Conservation (phyloP, 2,113 vertebrate genomes). For the Labeo rohita region DNA sequence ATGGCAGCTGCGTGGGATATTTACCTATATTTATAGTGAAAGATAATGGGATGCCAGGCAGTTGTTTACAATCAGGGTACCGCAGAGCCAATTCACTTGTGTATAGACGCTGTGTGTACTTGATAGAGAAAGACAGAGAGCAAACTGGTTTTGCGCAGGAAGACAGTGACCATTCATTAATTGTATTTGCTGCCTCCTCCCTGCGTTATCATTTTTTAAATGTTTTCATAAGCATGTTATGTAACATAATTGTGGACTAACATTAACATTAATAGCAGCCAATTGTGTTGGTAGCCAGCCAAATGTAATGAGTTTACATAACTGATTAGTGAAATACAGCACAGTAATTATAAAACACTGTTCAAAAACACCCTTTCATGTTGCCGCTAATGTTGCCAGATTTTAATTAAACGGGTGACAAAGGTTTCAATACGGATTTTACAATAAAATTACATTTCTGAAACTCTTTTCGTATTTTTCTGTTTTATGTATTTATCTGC, state of each 20-base stretch:
- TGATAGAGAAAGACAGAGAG: not conserved
- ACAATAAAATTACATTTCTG: not conserved
- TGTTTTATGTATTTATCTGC: not conserved
- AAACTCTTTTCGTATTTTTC: not conserved
- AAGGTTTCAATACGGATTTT: not conserved
- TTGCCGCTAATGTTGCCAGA: not conserved
- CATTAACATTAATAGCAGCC: constrained; percentile 68
- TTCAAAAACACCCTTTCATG: not conserved
- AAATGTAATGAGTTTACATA: constrained; percentile 72
- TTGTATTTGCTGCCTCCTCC: constrained; percentile 8
- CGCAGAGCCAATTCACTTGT: not conserved
- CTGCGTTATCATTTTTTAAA: not conserved
- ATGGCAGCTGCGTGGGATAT: not conserved
- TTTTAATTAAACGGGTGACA: not conserved
- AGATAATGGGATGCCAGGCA: not conserved
- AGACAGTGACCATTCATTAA: not conserved
- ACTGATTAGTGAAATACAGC: constrained; percentile 65
- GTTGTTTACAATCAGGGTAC: not conserved
- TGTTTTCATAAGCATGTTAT: constrained; percentile 66
- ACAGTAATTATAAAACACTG: not conserved
- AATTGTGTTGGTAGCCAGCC: constrained; percentile 71
- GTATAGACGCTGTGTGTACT: not conserved
- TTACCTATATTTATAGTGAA: not conserved
- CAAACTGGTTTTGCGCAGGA: not conserved
- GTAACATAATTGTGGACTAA: constrained; percentile 72